phyloP scores from a whole-genome alignment of 2,888 invertebrate genomes.

The Tipula confusa region DNA sequence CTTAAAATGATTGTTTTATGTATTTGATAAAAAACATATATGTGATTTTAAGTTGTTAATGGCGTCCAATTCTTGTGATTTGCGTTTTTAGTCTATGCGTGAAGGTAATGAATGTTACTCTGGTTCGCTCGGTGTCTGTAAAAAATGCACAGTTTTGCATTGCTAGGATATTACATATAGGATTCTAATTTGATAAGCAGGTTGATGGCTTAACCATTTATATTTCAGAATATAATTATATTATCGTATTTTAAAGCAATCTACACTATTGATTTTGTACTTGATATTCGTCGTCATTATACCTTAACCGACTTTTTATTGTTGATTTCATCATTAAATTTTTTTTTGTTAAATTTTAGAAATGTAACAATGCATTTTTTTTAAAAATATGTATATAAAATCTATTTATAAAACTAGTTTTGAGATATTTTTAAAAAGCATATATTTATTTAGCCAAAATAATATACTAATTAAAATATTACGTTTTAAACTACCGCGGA shows the following conservation, averaged over 20 bases:
- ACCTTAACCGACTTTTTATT: neutral
- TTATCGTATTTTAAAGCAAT: neutral
- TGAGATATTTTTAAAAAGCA: no score
- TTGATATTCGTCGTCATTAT: neutral
- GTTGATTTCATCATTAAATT: neutral
- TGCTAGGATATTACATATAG: neutral
- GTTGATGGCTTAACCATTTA: neutral
- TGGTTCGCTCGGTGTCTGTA: neutral
- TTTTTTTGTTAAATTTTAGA: neutral
- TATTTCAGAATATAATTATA: neutral
- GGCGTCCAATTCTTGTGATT: neutral
- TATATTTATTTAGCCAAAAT: no score
- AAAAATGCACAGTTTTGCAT: neutral
- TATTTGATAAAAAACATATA: neutral
- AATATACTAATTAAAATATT: neutral
- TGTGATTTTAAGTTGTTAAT: neutral
- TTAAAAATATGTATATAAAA: no score
- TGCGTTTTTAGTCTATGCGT: neutral
- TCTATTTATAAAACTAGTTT: neutral
- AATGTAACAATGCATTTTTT: neutral
- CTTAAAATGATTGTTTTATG: neutral
- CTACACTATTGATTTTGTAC: neutral
- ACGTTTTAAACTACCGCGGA: neutral
- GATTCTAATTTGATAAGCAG: neutral
- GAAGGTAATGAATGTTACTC: neutral